Conservation (phyloP, 2,888 invertebrate genomes). For the Tubulanus polymorphus region DNA sequence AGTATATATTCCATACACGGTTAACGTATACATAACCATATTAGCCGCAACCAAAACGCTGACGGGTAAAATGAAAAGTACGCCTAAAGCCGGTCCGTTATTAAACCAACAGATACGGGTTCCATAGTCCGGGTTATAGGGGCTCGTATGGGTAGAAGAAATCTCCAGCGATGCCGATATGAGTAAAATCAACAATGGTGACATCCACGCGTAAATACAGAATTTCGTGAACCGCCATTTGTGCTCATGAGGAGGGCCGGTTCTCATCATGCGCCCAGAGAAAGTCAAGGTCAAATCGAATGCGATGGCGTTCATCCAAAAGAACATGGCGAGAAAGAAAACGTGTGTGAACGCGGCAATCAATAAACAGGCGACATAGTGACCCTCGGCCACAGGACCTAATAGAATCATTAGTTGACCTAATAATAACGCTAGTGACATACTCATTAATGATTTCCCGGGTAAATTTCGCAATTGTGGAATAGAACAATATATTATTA, state of each 20-base stretch:
- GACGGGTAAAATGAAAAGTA: slow-evolving; percentile 59
- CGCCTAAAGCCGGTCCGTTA: slow-evolving; percentile 58
- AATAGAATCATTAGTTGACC: slow-evolving; percentile 58
- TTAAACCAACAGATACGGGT: slow-evolving; percentile 57
- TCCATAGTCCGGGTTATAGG: slow-evolving; percentile 54
- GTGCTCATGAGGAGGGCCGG: slow-evolving; percentile 17
- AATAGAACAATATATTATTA: slow-evolving; percentile 20
- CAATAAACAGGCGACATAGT: slow-evolving; percentile 20
- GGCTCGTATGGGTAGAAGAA: slow-evolving; percentile 49
- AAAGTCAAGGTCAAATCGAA: slow-evolving; percentile 61
- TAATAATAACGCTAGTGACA: slow-evolving; percentile 55
- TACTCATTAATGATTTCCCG: slow-evolving; percentile 58
- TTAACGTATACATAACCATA: slow-evolving; percentile 57
- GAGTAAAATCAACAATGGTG: slow-evolving; percentile 43
- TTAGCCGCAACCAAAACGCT: slow-evolving; percentile 55
- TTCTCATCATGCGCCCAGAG: slow-evolving; percentile 8
- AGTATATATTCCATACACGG: slow-evolving; percentile 58
- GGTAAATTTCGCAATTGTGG: slow-evolving; percentile 57
- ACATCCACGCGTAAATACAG: slow-evolving; percentile 51
- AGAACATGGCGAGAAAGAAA: slow-evolving; percentile 58
- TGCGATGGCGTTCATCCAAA: slow-evolving; percentile 60
- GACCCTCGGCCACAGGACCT: slow-evolving; percentile 29
- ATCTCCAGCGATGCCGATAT: slow-evolving; percentile 52
- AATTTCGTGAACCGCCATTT: slow-evolving; percentile 30
- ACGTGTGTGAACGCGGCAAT: slow-evolving; percentile 56